Base-by-base conservation (phyloP, 2,113 vertebrate genomes). In the Potamarius usumacintae region DNA sequence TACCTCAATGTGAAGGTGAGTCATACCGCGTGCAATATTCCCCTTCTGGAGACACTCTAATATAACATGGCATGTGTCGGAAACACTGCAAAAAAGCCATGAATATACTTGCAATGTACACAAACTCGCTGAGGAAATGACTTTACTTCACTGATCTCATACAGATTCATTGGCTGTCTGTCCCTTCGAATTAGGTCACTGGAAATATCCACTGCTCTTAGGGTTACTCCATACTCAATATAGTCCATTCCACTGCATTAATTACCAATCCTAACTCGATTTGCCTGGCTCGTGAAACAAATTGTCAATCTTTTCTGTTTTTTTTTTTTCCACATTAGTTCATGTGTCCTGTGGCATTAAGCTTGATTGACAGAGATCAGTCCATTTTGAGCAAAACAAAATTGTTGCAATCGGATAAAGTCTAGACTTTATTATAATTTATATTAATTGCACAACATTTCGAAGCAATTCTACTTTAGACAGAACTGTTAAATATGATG, bases 21-120 rank as follows among this genome's bases (percentile, higher is more conserved):
- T 93, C 92, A 83, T 77, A 80, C 30, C 25, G n/a, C 34, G 22
- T 50, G 55, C 58, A 57, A 50, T 60, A 55, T 22, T n/a, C 91
- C 91, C 91, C 87, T 93, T 94, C 92, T 67, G 89, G 14, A 67
- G 55, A 83, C 88, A 69, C 87, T 88, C 77, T 93, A 94, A 94
- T 94, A 92, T 90, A 92, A 93, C 86, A 91, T 89, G 91, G 86
- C 94, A 93, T 93, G 90, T 94, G 89, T 90, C 92, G 91, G 92
- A 92, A 88, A 76, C 89, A 78, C 86, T 18, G 15, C 58, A 85
- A 79, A 87, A 79, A 42, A 85, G 86, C 27, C 82, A 86, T 81
- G 79, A 86, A 60, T 84, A 83, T 58, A 60, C 27, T 53, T 71
- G 48, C 42, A 77, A 22, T 58, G 53, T 34, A 67, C 60, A 80